Evolutionary conservation across 2,797 vertebrate species (phyloP), one percentile per base, ranked within the genome.

Genomic region (Melanotaenia parkinsoni): DNA sequence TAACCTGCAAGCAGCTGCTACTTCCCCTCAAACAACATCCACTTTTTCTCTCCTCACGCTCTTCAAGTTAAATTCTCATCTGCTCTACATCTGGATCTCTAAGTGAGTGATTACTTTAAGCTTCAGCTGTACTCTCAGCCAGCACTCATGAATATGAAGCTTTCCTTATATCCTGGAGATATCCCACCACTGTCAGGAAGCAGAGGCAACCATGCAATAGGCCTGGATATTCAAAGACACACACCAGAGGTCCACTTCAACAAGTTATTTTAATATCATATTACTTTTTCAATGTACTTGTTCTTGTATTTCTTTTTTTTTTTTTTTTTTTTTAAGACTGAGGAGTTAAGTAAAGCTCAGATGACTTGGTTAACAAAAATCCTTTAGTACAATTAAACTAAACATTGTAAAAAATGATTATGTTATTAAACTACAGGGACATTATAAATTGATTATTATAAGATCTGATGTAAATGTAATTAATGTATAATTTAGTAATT

Each of bases 1-100:
- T 77, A 82, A 83, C 75, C 70, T 82, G 72, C 60, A 70, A 58
- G 47, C 82, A 89, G 86, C 83, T 84, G 77, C 75, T 86, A 72
- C 70, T 57, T 53, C 76, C 58, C 66, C 60, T 63, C 58, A 51
- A 63, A 80, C 35, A 22, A 35, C 54, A 70, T 75, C 58, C 18
- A 62, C 26, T 56, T 68, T 69, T 70, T 58, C 67, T 76, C 65
- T 69, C 60, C 51, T 76, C 63, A 24, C 73, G 77, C 67, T 79
- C 68, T 70, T 56, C 43, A 64, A 72, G 76, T 75, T 72, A 43
- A 80, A 80, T 53, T 72, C 77, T 90, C 80, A 83, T 85, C 82
- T 90, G 76, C 77, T 88, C 60, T 73, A 84, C 77, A 80, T 83
- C 73, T 79, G 73, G 79, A 72, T 82, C 57, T 68, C 72, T 76